Evolutionary conservation across 2,113 vertebrate species (phyloP).

Genomic region (Ranitomeya variabilis): DNA sequence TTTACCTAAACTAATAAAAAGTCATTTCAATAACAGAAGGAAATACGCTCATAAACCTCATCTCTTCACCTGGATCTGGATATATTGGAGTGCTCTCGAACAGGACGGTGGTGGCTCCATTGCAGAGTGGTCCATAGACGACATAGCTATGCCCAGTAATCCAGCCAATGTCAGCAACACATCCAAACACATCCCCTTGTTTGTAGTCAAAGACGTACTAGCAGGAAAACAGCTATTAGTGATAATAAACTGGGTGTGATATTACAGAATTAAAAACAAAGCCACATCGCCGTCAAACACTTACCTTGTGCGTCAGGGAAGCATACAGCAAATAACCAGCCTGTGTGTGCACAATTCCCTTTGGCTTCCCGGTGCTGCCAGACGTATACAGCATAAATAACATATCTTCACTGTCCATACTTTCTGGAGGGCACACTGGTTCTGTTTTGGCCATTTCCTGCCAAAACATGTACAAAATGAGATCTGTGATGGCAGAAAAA

Average conservation of each 20-base stretch:
- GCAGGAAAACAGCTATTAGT: constrained; percentile 59
- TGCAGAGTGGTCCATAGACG: constrained; percentile 90
- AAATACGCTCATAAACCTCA: not conserved
- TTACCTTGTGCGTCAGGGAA: constrained; percentile 87
- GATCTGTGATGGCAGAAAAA: not conserved
- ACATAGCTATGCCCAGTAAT: constrained; percentile 94
- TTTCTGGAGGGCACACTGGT: constrained; percentile 75
- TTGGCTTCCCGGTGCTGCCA: constrained; percentile 87
- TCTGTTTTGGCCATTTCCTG: constrained; percentile 84
- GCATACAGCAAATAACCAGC: constrained; percentile 89
- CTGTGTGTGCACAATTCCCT: constrained; percentile 89
- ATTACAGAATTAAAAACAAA: not conserved
- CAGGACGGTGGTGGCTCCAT: constrained; percentile 87
- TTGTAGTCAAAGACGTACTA: constrained; percentile 88
- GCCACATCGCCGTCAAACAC: not conserved
- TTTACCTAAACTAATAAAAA: not conserved
- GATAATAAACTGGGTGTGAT: not conserved
- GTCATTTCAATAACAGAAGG: not conserved
- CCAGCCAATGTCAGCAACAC: constrained; percentile 93
- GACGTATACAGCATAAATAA: constrained; percentile 91
- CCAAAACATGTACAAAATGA: not conserved
- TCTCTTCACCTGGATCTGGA: constrained; percentile 84
- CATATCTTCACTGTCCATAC: constrained; percentile 86
- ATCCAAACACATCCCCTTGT: constrained; percentile 85
- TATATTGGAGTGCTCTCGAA: constrained; percentile 93